A percentile compares a stretch with the other conserved stretches of the same genome.
Evolutionary conservation across 2,888 invertebrate genomes (phyloP).

Genomic region (Marronus borbonicus): DNA sequence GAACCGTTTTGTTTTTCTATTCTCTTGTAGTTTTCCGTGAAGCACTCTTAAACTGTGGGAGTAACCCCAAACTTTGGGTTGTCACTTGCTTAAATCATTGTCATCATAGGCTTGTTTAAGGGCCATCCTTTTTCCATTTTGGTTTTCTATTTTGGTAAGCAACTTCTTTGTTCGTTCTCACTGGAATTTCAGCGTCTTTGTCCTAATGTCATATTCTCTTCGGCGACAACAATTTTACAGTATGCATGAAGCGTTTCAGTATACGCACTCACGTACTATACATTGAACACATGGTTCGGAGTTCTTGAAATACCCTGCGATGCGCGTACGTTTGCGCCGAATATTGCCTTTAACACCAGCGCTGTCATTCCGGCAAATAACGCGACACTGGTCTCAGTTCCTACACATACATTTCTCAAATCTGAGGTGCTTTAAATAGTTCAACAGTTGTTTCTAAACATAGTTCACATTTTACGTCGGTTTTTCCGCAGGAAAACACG

Average conservation of each 20-base stretch:
- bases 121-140: neutral
- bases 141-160: conserved; percentile 22
- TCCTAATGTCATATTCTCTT: conserved; percentile 17
- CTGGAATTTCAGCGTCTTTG: conserved; percentile 28
- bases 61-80: neutral
- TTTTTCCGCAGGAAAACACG: conserved; percentile 30
- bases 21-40: too few species aligned
- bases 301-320: conserved; percentile 45
- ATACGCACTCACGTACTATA: neutral
- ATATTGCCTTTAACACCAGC: conserved; percentile 46
- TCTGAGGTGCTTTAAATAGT: conserved; percentile 47
- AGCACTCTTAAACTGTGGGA: too few species aligned
- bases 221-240: conserved; percentile 17
- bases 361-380: conserved; percentile 42
- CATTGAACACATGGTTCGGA: conserved; percentile 27
- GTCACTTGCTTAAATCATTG: neutral
- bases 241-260: neutral
- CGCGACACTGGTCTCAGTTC: conserved; percentile 44
- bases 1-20: too few species aligned
- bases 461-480: conserved; percentile 43
- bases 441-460: conserved; percentile 45
- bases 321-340: conserved; percentile 47
- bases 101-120: neutral
- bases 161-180: conserved; percentile 28
- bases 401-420: conserved; percentile 38